Evolutionary conservation across 2,888 invertebrate genomes (phyloP).

Genomic region (Ichneumoninae sp.): DNA sequence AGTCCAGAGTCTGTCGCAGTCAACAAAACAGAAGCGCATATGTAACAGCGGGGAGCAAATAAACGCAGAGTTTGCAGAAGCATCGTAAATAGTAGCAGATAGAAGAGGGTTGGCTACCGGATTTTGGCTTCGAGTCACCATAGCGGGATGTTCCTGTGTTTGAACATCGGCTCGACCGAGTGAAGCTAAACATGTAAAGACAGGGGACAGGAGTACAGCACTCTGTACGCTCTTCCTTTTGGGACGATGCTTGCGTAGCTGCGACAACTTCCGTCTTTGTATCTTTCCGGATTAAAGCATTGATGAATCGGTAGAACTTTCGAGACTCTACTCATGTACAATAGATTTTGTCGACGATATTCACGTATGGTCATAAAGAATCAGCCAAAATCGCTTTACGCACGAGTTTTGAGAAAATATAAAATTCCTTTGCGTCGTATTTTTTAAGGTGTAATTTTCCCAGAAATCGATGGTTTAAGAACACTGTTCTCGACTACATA

Average conservation of each 20-base stretch:
- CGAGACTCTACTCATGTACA: neutral
- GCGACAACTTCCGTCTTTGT: slow-evolving; percentile 75
- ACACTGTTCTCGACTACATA: neutral
- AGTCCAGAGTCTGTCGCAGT: slow-evolving; percentile 23
- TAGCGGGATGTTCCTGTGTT: slow-evolving; percentile 62
- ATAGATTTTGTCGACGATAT: slow-evolving; percentile 17
- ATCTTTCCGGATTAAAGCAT: slow-evolving; percentile 33
- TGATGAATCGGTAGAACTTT: slow-evolving; percentile 19
- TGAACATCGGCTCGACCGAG: slow-evolving; percentile 70
- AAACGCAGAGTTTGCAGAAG: slow-evolving; percentile 45
- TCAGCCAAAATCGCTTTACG: neutral
- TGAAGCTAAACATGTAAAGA: slow-evolving; percentile 64
- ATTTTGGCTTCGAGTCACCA: slow-evolving; percentile 59
- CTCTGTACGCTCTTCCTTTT: slow-evolving; percentile 69
- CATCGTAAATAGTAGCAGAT: slow-evolving; percentile 39
- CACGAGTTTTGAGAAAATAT: neutral
- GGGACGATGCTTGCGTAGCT: slow-evolving; percentile 76
- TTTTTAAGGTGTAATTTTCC: neutral
- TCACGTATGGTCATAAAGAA: neutral
- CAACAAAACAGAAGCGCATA: slow-evolving; percentile 58
- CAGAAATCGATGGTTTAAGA: neutral
- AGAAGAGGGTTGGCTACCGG: slow-evolving; percentile 53
- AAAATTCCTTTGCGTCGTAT: neutral
- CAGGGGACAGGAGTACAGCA: slow-evolving; percentile 56
- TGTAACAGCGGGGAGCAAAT: slow-evolving; percentile 59